Conservation (phyloP, 2,888 invertebrate species). For the Parnassius smintheus region DNA sequence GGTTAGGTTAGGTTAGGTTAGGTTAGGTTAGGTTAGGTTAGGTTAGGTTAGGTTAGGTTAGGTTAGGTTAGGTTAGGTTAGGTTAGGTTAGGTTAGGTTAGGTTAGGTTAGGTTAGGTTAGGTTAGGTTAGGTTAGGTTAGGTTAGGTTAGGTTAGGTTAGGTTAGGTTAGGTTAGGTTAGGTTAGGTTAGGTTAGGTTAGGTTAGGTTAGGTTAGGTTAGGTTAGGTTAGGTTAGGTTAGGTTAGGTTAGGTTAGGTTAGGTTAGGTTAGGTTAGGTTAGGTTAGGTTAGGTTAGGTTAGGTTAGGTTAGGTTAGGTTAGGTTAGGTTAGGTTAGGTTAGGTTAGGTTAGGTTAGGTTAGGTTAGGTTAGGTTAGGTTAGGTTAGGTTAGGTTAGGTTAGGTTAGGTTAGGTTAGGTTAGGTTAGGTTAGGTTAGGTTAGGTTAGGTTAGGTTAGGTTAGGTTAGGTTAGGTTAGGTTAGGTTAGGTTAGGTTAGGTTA, state of each 20-base stretch:
- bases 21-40: constrained; percentile 13
- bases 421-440: constrained; percentile 11
- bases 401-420: constrained; percentile 10
- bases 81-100: too few species aligned
- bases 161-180: constrained; percentile 27
- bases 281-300: too few species aligned
- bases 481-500: too few species aligned
- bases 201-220: constrained; percentile 18
- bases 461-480: constrained; percentile 23
- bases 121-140: constrained; percentile 27
- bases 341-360: too few species aligned
- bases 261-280: too few species aligned
- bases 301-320: neutral
- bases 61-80: constrained; percentile 26
- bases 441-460: constrained; percentile 31
- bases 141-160: constrained; percentile 26
- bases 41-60: too few species aligned
- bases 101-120: constrained; percentile 24
- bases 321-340: too few species aligned
- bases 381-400: constrained; percentile 18
- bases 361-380: constrained; percentile 25
- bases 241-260: constrained; percentile 5
- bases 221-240: constrained; percentile 20
- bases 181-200: constrained; percentile 26
- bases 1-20: too few species aligned